phyloP scores from a whole-genome alignment of 1,140 invertebrate genomes.

The Anadara kagoshimensis region DNA sequence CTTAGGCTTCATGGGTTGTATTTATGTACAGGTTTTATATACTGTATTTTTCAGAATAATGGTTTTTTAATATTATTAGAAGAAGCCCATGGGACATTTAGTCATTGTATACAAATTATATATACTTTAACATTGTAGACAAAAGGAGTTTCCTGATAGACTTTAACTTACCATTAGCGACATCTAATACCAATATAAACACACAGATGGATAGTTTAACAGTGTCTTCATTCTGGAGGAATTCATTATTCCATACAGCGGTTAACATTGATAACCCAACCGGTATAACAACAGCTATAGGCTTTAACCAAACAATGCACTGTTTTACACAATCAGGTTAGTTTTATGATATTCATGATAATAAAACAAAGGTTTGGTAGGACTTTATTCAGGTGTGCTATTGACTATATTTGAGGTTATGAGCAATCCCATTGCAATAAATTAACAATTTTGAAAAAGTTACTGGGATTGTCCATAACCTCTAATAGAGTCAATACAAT shows the following conservation, averaged over 20 bases:
- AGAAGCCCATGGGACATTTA: too few relatives aligned
- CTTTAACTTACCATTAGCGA: constrained; percentile 13
- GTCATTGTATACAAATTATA: too few relatives aligned
- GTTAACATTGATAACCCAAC: constrained; percentile 17
- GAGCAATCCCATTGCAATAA: too few relatives aligned
- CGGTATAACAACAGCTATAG: constrained; percentile 13
- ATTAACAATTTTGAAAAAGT: too few relatives aligned
- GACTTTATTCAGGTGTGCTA: not conserved
- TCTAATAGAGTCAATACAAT: too few relatives aligned
- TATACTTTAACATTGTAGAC: too few relatives aligned
- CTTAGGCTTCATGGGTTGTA: too few relatives aligned
- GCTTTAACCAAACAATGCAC: constrained; percentile 5
- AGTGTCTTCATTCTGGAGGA: constrained; percentile 17
- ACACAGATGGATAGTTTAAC: not conserved
- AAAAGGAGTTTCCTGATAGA: constrained; percentile 3
- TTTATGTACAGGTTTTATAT: too few relatives aligned
- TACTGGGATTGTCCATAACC: too few relatives aligned
- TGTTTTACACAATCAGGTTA: constrained; percentile 28
- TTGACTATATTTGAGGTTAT: not conserved
- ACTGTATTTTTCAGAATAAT: too few relatives aligned
- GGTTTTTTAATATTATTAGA: too few relatives aligned
- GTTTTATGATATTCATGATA: too few relatives aligned
- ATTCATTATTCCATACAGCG: constrained; percentile 30
- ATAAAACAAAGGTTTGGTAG: not conserved
- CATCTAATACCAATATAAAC: constrained; percentile 21